A percentile compares a stretch with the other conserved stretches of the same genome.
phyloP scores from a whole-genome alignment of 2,797 vertebrate genomes.

The Ispidina lecontei region DNA sequence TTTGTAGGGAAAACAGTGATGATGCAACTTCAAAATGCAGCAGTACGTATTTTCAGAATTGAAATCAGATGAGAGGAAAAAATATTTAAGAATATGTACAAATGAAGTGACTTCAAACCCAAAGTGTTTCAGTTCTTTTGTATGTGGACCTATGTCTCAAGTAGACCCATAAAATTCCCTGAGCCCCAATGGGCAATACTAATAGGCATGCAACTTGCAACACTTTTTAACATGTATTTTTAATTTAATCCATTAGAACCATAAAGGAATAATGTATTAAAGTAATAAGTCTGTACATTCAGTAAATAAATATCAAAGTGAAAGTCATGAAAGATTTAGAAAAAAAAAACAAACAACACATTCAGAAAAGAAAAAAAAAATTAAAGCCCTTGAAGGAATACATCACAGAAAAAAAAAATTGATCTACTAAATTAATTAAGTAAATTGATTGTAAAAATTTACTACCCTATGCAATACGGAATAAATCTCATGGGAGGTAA shows the following conservation, averaged over 20 bases:
- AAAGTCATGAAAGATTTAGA: conserved; percentile 39
- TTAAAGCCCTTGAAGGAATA: conserved; percentile 72
- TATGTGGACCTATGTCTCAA: neutral
- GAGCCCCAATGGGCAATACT: neutral
- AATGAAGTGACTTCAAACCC: neutral
- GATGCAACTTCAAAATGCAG: neutral
- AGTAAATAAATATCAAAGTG: conserved; percentile 75
- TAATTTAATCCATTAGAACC: conserved; percentile 73
- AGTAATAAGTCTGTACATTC: conserved; percentile 39
- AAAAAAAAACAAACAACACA: conserved; percentile 37
- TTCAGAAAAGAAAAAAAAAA: neutral
- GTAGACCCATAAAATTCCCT: neutral
- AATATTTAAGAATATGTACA: neutral
- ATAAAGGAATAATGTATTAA: conserved; percentile 62
- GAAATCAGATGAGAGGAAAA: neutral
- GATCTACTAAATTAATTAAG: conserved; percentile 76
- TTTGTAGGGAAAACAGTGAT: accelerated
- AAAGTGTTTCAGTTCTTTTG: neutral
- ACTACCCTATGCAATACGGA: conserved; percentile 54
- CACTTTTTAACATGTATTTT: conserved; percentile 52
- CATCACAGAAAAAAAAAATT: conserved; percentile 75
- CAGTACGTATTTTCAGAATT: neutral
- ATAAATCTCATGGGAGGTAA: conserved; percentile 49
- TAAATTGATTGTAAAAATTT: conserved; percentile 75
- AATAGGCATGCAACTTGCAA: conserved; percentile 33